Percentiles rank a stretch among this genome's conserved stretches.
These are phyloP conservation scores for Octopus bimaculoides DNA, from an alignment of 1,140 invertebrate genomes.

Conservation along the genomic window DNA sequence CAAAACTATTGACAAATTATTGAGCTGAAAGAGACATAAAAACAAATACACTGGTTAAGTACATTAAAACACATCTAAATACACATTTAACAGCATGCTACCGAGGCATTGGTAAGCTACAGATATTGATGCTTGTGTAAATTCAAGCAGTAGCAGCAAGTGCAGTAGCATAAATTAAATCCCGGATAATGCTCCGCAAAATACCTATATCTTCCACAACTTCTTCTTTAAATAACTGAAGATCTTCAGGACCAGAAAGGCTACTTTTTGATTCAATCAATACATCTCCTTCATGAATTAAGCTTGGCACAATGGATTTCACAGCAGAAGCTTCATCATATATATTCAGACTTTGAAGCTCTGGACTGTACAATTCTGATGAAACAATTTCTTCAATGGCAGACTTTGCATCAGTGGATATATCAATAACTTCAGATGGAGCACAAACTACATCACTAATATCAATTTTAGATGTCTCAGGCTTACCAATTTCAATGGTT, in stretches of 20 bases:
- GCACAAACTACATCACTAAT: no score
- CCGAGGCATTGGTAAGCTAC: background rate
- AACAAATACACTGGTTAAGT: conserved; percentile 1
- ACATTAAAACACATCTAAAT: background rate
- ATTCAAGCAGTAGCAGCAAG: conserved; percentile 4
- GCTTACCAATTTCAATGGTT: no score
- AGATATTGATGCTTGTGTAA: background rate
- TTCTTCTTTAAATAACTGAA: conserved; percentile 6
- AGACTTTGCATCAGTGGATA: no score
- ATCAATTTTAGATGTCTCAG: no score
- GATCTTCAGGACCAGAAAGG: background rate
- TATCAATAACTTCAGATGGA: no score
- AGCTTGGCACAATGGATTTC: no score
- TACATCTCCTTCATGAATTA: background rate
- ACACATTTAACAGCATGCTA: conserved; percentile 3
- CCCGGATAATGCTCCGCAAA: background rate
- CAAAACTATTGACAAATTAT: background rate
- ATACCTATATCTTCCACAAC: background rate
- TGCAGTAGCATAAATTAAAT: conserved; percentile 5
- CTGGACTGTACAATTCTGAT: no score
- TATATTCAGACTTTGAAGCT: no score
- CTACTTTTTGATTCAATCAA: background rate
- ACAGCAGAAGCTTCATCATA: no score
- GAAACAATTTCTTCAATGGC: no score
- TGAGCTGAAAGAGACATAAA: background rate